Conservation (phyloP, 2,888 invertebrate species). For the Phymatocera aterrima region DNA sequence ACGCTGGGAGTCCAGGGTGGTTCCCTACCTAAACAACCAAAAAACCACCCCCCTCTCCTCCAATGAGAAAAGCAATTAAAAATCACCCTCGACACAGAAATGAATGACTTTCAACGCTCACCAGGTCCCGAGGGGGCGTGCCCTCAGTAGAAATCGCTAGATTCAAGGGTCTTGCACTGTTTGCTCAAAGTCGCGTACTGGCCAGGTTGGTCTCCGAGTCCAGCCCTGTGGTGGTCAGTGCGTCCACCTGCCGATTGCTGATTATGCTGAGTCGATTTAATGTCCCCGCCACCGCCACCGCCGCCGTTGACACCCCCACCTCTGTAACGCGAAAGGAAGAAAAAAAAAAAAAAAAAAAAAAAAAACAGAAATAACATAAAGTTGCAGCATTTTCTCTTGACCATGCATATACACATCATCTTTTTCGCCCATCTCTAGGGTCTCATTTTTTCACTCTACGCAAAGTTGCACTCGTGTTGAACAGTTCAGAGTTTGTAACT, state of each 20-base stretch:
- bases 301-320: conserved; percentile 74
- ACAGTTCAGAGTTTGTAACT: background rate
- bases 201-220: conserved; percentile 75
- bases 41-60: background rate
- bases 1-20: conserved; percentile 73
- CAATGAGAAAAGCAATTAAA: background rate
- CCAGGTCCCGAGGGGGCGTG: conserved; percentile 78
- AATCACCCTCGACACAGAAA: background rate
- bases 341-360: no score
- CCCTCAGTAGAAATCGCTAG: conserved; percentile 96
- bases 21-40: conserved; percentile 66
- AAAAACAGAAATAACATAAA: no score
- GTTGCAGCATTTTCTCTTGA: conserved; percentile 67
- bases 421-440: no score
- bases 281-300: conserved; percentile 69
- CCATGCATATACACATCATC: background rate
- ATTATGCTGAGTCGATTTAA: conserved; percentile 75
- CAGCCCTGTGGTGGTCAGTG: conserved; percentile 74
- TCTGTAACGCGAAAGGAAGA: conserved; percentile 70
- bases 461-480: conserved; percentile 15
- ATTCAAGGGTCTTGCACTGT: conserved; percentile 96
- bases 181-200: conserved; percentile 97
- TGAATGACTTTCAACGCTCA: conserved; percentile 52
- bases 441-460: background rate
- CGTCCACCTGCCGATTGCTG: conserved; percentile 77